Base-by-base conservation (phyloP, 2,113 vertebrate species). In the Scophthalmus maximus region DNA sequence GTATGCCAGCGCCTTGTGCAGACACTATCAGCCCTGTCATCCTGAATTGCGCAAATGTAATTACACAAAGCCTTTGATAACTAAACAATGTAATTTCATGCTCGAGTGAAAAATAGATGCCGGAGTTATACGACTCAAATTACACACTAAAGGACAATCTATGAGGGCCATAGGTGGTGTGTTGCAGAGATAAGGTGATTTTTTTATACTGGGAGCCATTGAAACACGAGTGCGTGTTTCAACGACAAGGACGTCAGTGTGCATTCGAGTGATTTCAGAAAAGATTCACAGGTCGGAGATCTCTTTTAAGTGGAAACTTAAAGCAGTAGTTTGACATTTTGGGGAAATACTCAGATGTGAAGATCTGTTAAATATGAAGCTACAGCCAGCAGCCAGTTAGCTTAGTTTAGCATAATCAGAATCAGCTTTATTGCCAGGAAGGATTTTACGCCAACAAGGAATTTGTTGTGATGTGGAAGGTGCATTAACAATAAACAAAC, bases 51-150 rank as follows among this genome's bases (percentile, higher is more conserved):
- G 79, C 87, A 89, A 84, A 91, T 91, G 87, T 92, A 92, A 91
- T 92, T 89, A 91, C 90, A 81, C 74, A 79, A 80, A 88, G 82
- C 80, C 86, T 87, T 89, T 89, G 84, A 89, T 91, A 90, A 84
- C 89, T 87, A 90, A 93, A 91, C 86, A 91, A 92, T 89, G 65
- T 89, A 81, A 89, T 91, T 91, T 87, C 82, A 83, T 87, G 83
- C 90, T 81, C 72, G 84, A 88, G 70, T 88, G 87, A 75, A 81
- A 32, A 72, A 81, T 68, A 79, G 65, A 88, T 65, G 71, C 57
- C 22, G 20, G 60, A 55, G 68, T 47, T 55, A 67, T 68, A 66
- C 5, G 5, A 74, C 70, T 86, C 25, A 71, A 75, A 70, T 83
- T 36, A 78, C 15, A 58, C 70, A 69, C 53, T 72, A 52, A 67